Conservation (phyloP, 53 echinoderm and acorn worm species). For the Paracentrotus lividus region DNA sequence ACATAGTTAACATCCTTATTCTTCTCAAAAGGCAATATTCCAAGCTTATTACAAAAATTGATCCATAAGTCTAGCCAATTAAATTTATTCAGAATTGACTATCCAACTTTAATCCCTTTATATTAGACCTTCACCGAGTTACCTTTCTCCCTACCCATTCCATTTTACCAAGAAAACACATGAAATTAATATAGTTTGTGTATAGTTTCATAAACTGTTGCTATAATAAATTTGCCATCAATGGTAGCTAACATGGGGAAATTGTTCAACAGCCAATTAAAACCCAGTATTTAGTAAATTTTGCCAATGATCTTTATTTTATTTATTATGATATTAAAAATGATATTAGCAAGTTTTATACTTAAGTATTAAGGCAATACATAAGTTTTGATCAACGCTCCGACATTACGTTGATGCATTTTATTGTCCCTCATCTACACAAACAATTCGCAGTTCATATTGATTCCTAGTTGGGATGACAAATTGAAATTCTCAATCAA, state of each 20-base stretch:
- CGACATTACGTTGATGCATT: not conserved
- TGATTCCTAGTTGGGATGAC: not conserved
- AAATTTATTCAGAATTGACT: not conserved
- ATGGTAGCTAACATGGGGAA: too few species aligned
- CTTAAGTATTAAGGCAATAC: too few species aligned
- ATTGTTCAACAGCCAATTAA: too few species aligned
- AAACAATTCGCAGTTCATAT: constrained; percentile 9
- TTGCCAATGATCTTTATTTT: too few species aligned
- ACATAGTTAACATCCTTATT: too few species aligned
- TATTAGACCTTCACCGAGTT: not conserved
- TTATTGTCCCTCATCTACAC: constrained; percentile 17
- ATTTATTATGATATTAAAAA: not conserved
- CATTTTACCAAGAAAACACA: not conserved
- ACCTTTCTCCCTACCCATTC: not conserved
- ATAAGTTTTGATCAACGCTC: too few species aligned
- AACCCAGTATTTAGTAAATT: too few species aligned
- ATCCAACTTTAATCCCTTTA: not conserved
- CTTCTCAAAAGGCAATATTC: not conserved
- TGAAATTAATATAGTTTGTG: not conserved
- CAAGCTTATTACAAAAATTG: not conserved
- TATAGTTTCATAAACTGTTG: not conserved
- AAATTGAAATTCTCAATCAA: constrained; percentile 57
- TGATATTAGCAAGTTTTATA: too few species aligned
- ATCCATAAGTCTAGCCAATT: not conserved
- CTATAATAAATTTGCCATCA: too few species aligned